Percentiles rank a stretch among this genome's conserved stretches.
Evolutionary conservation across 2,113 vertebrate genomes (phyloP).

Genomic region (Natator depressus): DNA sequence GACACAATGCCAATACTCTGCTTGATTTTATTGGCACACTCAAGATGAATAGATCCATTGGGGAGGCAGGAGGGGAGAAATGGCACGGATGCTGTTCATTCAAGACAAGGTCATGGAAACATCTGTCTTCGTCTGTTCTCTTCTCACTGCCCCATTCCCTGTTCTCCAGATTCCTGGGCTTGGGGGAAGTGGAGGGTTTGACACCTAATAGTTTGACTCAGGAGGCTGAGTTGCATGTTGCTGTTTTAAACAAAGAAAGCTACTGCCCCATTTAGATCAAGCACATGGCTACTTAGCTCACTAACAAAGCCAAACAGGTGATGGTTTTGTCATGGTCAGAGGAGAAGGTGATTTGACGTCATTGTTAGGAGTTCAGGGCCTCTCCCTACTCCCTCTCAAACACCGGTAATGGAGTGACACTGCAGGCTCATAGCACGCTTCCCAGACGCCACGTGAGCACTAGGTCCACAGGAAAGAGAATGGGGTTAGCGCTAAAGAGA

Average conservation of each 20-base stretch:
- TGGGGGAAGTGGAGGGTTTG: background rate
- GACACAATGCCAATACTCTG: conserved; percentile 33
- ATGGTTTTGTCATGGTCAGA: background rate
- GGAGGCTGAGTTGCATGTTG: rapidly evolving
- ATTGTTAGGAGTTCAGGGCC: too few species aligned
- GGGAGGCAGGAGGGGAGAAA: conserved; percentile 27
- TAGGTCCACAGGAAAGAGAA: background rate
- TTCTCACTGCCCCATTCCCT: background rate
- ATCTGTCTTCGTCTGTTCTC: rapidly evolving
- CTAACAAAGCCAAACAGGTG: background rate
- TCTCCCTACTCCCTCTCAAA: background rate
- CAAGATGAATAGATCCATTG: background rate
- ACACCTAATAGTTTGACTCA: background rate
- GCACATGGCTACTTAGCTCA: background rate
- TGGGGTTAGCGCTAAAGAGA: background rate
- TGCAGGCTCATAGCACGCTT: background rate
- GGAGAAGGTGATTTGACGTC: background rate
- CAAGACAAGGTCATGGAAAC: background rate
- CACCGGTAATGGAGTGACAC: background rate
- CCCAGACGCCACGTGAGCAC: background rate
- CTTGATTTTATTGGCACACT: conserved; percentile 60
- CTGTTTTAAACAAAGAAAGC: background rate
- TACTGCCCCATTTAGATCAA: background rate
- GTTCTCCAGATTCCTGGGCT: background rate
- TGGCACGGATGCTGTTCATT: background rate